Conservation (phyloP, 2,797 vertebrate species). For the Parotocinclus haroldoi region DNA sequence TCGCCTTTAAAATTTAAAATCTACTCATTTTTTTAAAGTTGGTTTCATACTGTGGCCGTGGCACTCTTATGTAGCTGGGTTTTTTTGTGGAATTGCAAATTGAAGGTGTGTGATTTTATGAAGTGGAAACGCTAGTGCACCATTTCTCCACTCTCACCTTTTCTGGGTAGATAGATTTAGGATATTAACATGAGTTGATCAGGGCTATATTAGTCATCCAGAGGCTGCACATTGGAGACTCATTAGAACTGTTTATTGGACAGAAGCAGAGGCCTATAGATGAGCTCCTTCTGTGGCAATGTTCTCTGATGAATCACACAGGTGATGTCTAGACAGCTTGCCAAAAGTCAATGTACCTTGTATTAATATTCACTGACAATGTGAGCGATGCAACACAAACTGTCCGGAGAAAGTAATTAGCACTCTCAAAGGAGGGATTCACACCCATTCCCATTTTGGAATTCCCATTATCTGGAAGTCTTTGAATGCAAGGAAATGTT, state of each 20-base stretch:
- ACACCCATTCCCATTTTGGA: constrained; percentile 18
- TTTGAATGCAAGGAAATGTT: background rate
- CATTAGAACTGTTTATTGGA: constrained; percentile 32
- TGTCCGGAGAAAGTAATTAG: constrained; percentile 52
- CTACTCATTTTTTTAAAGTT: constrained; percentile 76
- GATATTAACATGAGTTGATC: constrained; percentile 76
- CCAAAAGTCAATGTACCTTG: constrained; percentile 41
- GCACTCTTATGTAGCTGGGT: constrained; percentile 71
- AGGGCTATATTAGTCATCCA: constrained; percentile 53
- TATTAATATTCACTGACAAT: constrained; percentile 50
- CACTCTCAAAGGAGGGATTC: constrained; percentile 41
- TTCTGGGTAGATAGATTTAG: constrained; percentile 70
- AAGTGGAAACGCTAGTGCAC: constrained; percentile 57
- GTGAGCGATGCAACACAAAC: constrained; percentile 42
- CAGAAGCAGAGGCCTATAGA: constrained; percentile 27
- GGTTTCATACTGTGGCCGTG: constrained; percentile 69
- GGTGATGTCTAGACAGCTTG: constrained; percentile 41
- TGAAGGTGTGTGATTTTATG: constrained; percentile 63
- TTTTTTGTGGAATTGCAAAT: constrained; percentile 71
- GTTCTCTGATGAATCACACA: constrained; percentile 45
- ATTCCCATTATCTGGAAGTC: constrained; percentile 10
- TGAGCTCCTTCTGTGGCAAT: constrained; percentile 17
- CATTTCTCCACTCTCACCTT: constrained; percentile 65
- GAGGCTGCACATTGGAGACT: constrained; percentile 39
- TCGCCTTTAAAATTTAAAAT: constrained; percentile 81